phyloP scores from a whole-genome alignment of 2,888 invertebrate genomes.

The Campoplex nolae region DNA sequence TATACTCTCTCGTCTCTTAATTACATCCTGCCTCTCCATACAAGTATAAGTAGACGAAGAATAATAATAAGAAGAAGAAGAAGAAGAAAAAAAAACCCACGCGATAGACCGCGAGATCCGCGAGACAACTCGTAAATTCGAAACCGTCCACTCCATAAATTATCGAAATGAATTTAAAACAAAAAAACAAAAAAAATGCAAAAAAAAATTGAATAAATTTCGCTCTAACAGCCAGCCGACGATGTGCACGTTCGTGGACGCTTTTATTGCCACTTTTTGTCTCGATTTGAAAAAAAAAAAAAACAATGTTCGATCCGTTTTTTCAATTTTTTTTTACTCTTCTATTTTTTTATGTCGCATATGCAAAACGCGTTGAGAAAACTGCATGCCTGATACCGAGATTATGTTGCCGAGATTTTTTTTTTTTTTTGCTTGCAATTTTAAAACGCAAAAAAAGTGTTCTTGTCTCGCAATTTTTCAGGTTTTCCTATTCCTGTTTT shows the following conservation, averaged over 20 bases:
- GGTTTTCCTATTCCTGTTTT: not conserved
- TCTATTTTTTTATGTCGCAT: not conserved
- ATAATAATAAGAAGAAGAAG: slow-evolving; percentile 12
- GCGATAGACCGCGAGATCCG: slow-evolving; percentile 4
- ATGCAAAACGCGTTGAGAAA: not conserved
- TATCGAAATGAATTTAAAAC: slow-evolving; percentile 4
- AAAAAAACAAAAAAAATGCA: not conserved
- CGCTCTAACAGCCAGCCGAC: not conserved
- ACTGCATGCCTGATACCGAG: not conserved
- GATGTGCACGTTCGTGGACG: not conserved
- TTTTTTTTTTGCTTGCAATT: not conserved
- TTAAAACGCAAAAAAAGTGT: not conserved
- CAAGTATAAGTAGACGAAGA: slow-evolving; percentile 13
- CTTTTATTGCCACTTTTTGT: not conserved
- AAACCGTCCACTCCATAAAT: slow-evolving; percentile 7
- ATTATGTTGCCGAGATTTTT: too few relatives aligned
- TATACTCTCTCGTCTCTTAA: slow-evolving; percentile 39
- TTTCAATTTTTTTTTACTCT: not conserved
- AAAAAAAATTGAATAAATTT: slow-evolving; percentile 34
- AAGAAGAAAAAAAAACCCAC: slow-evolving; percentile 13
- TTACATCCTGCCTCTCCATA: slow-evolving; percentile 54
- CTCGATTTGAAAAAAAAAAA: not conserved
- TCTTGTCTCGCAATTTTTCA: not conserved
- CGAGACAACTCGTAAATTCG: slow-evolving; percentile 23
- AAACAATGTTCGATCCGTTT: not conserved